phyloP scores from a whole-genome alignment of 2,797 vertebrate genomes.

The Neostethus bicornis region DNA sequence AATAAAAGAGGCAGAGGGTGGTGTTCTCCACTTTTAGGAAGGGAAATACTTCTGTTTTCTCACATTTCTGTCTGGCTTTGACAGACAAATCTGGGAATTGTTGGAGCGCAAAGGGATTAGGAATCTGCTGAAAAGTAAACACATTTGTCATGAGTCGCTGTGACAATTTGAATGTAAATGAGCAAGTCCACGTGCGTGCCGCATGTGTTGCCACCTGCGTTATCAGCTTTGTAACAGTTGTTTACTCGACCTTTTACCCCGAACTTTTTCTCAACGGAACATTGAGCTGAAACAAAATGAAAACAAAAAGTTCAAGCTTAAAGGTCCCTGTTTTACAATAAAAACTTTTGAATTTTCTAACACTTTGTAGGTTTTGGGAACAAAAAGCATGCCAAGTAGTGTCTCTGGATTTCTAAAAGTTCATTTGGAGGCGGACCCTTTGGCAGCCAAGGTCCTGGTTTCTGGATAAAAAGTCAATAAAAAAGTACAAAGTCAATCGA shows the following conservation, averaged over 20 bases:
- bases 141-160: conserved; percentile 39
- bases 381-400: no score
- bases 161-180: conserved; percentile 51
- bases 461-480: no score
- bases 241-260: conserved; percentile 26
- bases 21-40: conserved; percentile 29
- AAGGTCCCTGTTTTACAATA: conserved; percentile 29
- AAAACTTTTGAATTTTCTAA: conserved; percentile 11
- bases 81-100: conserved; percentile 49
- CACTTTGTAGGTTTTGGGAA: conserved; percentile 1
- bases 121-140: conserved; percentile 51
- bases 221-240: conserved; percentile 37
- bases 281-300: conserved; percentile 31
- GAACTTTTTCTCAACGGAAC: conserved; percentile 31
- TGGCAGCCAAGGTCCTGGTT: no score
- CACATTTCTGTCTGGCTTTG: conserved; percentile 37
- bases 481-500: no score
- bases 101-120: conserved; percentile 53
- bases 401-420: no score
- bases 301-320: conserved; percentile 29
- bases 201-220: conserved; percentile 43
- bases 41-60: conserved; percentile 21
- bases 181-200: conserved; percentile 17
- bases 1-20: conserved; percentile 23
- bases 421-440: no score